Evolutionary conservation across 2,888 invertebrate genomes (phyloP).

Genomic region (Siphlonurus alternatus): DNA sequence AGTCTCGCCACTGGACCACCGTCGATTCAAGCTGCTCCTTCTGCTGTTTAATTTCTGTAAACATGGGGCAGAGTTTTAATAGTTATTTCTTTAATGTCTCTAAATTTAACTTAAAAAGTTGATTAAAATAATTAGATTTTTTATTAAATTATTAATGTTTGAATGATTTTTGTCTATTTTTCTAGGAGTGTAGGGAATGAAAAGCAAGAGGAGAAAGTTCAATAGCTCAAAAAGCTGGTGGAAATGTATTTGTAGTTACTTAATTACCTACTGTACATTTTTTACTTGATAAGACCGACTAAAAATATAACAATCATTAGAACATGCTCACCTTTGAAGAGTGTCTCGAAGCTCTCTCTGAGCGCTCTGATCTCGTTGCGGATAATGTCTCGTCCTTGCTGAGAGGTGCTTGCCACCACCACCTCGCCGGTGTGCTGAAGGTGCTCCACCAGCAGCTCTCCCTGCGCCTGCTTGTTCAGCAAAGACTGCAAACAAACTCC

Average conservation of each 20-base stretch:
- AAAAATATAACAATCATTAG: too few relatives aligned
- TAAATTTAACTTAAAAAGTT: background rate
- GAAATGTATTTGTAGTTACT: too few relatives aligned
- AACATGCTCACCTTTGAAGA: conserved; percentile 44
- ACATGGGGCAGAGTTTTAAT: conserved; percentile 6
- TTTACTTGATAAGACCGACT: too few relatives aligned
- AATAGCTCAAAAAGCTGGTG: too few relatives aligned
- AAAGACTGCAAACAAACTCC: conserved; percentile 29
- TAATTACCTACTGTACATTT: too few relatives aligned
- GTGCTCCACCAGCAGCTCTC: conserved; percentile 72
- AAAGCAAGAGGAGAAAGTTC: background rate
- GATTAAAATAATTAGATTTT: background rate
- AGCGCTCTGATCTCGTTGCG: conserved; percentile 72
- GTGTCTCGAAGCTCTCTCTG: conserved; percentile 64
- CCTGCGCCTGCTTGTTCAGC: conserved; percentile 69
- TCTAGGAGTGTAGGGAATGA: background rate
- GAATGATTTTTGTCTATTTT: background rate
- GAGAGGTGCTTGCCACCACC: conserved; percentile 64
- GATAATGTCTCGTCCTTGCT: conserved; percentile 61
- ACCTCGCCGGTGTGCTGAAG: conserved; percentile 77
- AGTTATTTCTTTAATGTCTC: background rate
- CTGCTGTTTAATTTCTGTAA: conserved; percentile 58
- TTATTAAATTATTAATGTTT: background rate
- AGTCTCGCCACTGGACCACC: conserved; percentile 71
- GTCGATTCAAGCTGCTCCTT: conserved; percentile 69